These are phyloP conservation scores for Amorpha juglandis DNA, from an alignment of 2,888 invertebrate genomes.

Conservation along the genomic window DNA sequence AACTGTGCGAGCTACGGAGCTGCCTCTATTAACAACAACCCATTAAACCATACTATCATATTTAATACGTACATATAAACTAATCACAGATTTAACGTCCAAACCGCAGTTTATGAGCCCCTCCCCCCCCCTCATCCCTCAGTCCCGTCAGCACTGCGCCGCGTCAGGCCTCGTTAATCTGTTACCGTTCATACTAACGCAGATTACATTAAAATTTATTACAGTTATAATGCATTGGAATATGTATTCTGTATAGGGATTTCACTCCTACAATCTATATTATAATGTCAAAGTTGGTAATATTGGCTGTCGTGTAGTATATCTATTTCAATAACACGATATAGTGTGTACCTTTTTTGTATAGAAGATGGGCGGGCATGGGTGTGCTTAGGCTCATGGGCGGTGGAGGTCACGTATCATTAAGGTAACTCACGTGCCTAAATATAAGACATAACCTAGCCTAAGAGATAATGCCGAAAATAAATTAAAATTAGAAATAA, in stretches of 20 bases:
- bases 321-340: too few relatives aligned
- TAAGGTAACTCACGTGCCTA: too few relatives aligned
- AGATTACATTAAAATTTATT: constrained; percentile 17
- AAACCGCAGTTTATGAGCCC: constrained; percentile 16
- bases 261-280: neutral
- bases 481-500: too few relatives aligned
- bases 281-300: neutral
- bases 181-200: constrained; percentile 17
- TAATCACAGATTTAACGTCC: constrained; percentile 17
- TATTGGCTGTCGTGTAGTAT: too few relatives aligned
- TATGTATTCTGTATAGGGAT: neutral
- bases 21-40: neutral
- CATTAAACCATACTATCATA: constrained; percentile 11
- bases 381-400: too few relatives aligned
- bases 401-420: too few relatives aligned
- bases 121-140: neutral
- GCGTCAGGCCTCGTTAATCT: constrained; percentile 20
- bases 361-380: too few relatives aligned
- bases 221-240: constrained; percentile 1
- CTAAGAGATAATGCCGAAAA: too few relatives aligned
- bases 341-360: too few relatives aligned
- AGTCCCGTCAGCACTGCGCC: neutral
- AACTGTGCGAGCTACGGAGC: neutral
- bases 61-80: constrained; percentile 22
- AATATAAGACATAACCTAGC: too few relatives aligned